Percentiles rank a stretch among this genome's conserved stretches.
phyloP scores from a whole-genome alignment of 2,113 vertebrate genomes.

The Dicerorhinus sumatrensis region DNA sequence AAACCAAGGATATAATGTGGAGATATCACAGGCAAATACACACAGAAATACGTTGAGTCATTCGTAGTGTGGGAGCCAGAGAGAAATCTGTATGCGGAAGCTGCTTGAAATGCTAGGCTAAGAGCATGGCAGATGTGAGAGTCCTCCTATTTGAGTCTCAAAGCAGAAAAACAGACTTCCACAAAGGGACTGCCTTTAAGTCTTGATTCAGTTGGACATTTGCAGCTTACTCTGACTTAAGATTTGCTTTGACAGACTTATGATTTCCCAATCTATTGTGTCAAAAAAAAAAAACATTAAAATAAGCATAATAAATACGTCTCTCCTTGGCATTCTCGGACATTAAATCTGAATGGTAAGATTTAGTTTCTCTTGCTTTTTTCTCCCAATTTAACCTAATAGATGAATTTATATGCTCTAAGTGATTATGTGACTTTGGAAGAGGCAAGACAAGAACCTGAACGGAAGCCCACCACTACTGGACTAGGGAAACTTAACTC shows the following conservation, averaged over 20 bases:
- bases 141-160: background rate
- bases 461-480: too few species aligned
- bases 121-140: background rate
- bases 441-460: background rate
- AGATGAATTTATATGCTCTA: background rate
- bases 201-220: background rate
- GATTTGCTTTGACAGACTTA: background rate
- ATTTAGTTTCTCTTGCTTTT: background rate
- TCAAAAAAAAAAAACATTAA: background rate
- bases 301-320: constrained; percentile 47
- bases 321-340: constrained; percentile 1
- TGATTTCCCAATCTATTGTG: background rate
- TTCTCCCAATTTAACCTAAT: background rate
- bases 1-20: background rate
- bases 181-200: background rate
- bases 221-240: background rate
- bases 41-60: rapidly evolving
- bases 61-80: background rate
- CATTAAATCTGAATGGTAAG: constrained; percentile 21
- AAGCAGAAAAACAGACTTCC: background rate
- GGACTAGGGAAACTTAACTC: background rate
- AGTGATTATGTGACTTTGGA: background rate
- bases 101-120: background rate
- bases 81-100: background rate
- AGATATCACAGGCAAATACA: background rate